Conservation (phyloP, 1,140 invertebrate species). For the Condylostylus longicornis region DNA sequence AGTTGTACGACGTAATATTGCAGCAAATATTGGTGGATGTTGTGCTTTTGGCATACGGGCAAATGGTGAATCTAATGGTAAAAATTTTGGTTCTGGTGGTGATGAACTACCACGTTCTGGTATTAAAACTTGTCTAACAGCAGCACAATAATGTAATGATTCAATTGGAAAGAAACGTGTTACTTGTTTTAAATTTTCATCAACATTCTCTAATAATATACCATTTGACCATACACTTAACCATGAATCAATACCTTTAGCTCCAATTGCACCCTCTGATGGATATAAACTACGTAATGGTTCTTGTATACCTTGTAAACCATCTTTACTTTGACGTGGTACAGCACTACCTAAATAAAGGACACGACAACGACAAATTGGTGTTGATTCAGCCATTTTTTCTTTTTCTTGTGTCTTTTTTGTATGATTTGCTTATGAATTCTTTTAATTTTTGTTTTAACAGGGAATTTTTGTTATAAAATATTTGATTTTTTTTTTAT, state of each 20-base stretch:
- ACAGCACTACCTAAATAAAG: slow-evolving; percentile 94
- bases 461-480: no score
- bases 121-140: slow-evolving; percentile 69
- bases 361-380: slow-evolving; percentile 91
- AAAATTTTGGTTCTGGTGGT: slow-evolving; percentile 58
- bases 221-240: slow-evolving; percentile 95
- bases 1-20: slow-evolving; percentile 82
- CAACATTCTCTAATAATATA: slow-evolving; percentile 88
- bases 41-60: slow-evolving; percentile 73
- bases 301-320: slow-evolving; percentile 93
- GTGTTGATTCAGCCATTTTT: slow-evolving; percentile 52
- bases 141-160: slow-evolving; percentile 92
- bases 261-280: slow-evolving; percentile 54
- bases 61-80: slow-evolving; percentile 92
- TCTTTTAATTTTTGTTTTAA: no score
- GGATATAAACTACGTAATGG: slow-evolving; percentile 92
- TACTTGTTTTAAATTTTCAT: slow-evolving; percentile 86
- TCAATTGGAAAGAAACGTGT: slow-evolving; percentile 96
- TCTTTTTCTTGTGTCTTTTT: background rate
- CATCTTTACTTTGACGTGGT: slow-evolving; percentile 94
- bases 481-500: no score
- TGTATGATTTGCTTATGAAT: no score
- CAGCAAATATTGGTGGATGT: slow-evolving; percentile 93
- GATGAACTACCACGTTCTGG: slow-evolving; percentile 37
- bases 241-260: slow-evolving; percentile 92